Evolutionary conservation across 2,888 invertebrate genomes (phyloP), one percentile per base, ranked within the genome.

Genomic region (Drosophila tripunctata): DNA sequence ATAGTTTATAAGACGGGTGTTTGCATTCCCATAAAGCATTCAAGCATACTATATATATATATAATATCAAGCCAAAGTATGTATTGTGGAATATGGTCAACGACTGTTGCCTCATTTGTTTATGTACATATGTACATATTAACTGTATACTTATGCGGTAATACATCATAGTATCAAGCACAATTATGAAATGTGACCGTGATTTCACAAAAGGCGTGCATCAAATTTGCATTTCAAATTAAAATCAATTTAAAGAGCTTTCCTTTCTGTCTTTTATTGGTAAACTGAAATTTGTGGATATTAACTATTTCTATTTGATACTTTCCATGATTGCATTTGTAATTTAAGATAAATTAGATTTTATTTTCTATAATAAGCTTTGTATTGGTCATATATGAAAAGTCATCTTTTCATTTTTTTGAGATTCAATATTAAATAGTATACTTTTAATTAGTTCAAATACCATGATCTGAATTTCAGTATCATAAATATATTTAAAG

Each of bases 21-120:
- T 62, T 50, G 63, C 57, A 62, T 54, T 62, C 51, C 51, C 61
- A 55, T 71, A 54, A 56, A 45, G 12, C 48, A 48, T 21, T 35
- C 27, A 43, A 36, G 31, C 43, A 44, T 44, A 48, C 30, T 27
- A 27, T 10, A 54, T 48, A 8, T 4, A 15, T 12, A 38, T 7
- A 30, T 27, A 12, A 10, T 21, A 12, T 27, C n/a, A 41, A 14
- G 6, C 27, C 27, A 6, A 27, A 10, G 24, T n/a, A 21, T 14
- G n/a, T 6, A 35, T 27, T 14, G 0, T 27, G 3, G 27, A n/a
- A 65, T 76, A 61, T 76, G 69, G 73, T 66, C 66, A 76, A 50
- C 44, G 57, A 54, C 54, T 38, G 62, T 66, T 75, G 69, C 69
- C 45, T 54, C 62, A 76, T 52, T 65, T 21, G 27, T 51, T 40